Base-by-base conservation (phyloP, 2,888 invertebrate genomes). In the Troides oblongomaculatus region DNA sequence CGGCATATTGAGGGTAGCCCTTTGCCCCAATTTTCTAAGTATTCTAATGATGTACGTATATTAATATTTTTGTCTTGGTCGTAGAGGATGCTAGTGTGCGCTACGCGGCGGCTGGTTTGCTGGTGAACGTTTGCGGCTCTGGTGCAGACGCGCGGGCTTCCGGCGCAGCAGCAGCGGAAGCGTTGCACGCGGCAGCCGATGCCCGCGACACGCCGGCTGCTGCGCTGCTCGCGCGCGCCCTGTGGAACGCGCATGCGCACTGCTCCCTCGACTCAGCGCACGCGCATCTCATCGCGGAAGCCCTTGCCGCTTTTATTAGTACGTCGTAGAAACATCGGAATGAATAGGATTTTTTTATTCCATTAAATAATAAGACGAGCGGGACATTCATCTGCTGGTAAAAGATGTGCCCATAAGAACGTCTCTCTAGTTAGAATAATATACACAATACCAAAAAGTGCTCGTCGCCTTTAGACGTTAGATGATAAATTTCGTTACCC, bases 41-140 rank as follows among this genome's bases (percentile, higher is more conserved):
- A 39, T 39, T 10, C 8, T 8, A 39, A 39, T 39, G 8, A 39
- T 39, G 30, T 39, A 39, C 10, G 10, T 39, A 39, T 6, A 39
- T 39, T 39, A 39, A 39, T 39, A 39, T 10, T 39, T 0, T 39
- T 39, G 39, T 39, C 7, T 10, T 8, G 39, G 8, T 10, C 8
- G 39, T 89, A 89, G 95, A 94, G 70, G 95, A 95, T 69, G 88
- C 93, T 63, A 95, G 95, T 75, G 92, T 97, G 21, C 94, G 97
- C 0, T 95, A 95, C 81, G 95, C 97, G 8, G 95, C 96, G 2
- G 95, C 96, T 69, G 97, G 97, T 1, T 96, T 97, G 57, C 93
- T 97, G 64, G 97, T 97, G 25, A 97, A 97, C 91, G 94, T 97
- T 77, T 91, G 92, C 78, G 92, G 88, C 43, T 84, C 85, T 72